Base-by-base conservation (phyloP, 2,888 invertebrate genomes). In the Watsonalla binaria region DNA sequence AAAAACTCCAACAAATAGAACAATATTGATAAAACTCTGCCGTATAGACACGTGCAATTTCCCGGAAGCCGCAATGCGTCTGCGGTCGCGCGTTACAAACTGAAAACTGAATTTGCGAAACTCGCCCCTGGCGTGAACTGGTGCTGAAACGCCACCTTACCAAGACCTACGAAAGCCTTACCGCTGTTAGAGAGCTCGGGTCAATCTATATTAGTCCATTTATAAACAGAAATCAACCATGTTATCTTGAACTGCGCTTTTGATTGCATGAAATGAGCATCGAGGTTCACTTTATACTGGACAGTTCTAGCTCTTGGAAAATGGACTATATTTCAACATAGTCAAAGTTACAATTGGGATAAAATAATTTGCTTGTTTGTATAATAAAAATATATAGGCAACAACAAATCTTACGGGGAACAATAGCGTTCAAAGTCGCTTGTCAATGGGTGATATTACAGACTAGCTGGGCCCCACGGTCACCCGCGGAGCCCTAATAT, bases 31-130 rank as follows among this genome's bases (percentile, higher is more conserved):
- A 37, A 42, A 42, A 42, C 42, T 42, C 5, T 11, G 42, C 9
- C 11, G 9, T 42, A 42, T 11, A 11, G 42, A 42, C 42, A 42
- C 37, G 11, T 42, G 42, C 42, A 42, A 52, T 6, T 46, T 14
- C 5, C 14, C 54, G 56, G 58, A 53, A 34, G 37, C 62, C 70
- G 75, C 77, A 74, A 68, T 78, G 77, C 80, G 79, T 55, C 61
- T 66, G 58, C 68, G 58, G 54, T 52, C 79, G 74, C 76, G 62
- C 66, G 70, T 51, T 54, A 56, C 15, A 55, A 53, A 84, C 83
- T 82, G 83, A 81, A 79, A 74, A 60, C 73, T 75, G 79, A 76
- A 78, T 69, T 66, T 54, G 54, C 54, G 58, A 59, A 57, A 66
- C 58, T 14, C 13, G n/a, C 65, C 56, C 54, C 55, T 62, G 70